phyloP scores from a whole-genome alignment of 2,888 invertebrate genomes.

The Boloria selene region DNA sequence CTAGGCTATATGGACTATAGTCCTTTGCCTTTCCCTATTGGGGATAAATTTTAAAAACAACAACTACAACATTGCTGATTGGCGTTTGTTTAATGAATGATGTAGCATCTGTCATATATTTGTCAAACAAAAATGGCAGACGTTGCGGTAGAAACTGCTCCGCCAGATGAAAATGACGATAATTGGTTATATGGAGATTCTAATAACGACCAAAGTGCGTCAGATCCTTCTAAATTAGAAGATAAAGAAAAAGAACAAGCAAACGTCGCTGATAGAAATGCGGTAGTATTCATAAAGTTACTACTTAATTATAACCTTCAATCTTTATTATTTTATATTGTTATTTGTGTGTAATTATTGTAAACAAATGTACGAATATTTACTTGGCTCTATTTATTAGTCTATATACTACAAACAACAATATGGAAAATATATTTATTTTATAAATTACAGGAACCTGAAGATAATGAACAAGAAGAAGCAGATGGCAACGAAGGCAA shows the following conservation, averaged over 20 bases:
- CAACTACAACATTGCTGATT: too few relatives aligned
- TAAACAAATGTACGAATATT: neutral
- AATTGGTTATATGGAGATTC: constrained; percentile 94
- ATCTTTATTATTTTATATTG: neutral
- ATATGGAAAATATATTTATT: neutral
- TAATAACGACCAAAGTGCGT: constrained; percentile 69
- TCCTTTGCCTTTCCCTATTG: too few relatives aligned
- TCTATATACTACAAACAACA: neutral
- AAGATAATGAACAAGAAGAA: constrained; percentile 77
- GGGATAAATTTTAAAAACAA: too few relatives aligned
- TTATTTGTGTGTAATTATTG: neutral
- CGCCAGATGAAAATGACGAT: constrained; percentile 88
- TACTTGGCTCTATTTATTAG: neutral
- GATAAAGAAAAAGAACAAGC: constrained; percentile 50
- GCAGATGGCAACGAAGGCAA: constrained; percentile 71
- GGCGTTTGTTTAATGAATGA: constrained; percentile 8
- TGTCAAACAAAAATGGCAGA: constrained; percentile 66
- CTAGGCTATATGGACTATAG: too few relatives aligned
- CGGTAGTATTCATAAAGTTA: constrained; percentile 32
- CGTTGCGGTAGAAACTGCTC: constrained; percentile 61
- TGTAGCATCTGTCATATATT: constrained; percentile 19
- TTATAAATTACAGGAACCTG: constrained; percentile 52
- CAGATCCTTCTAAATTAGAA: constrained; percentile 42
- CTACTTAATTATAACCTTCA: constrained; percentile 35
- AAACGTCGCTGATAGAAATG: constrained; percentile 33